These are phyloP conservation scores for Pao palembangensis DNA, from an alignment of 2,113 vertebrate genomes.

Conservation along the genomic window DNA sequence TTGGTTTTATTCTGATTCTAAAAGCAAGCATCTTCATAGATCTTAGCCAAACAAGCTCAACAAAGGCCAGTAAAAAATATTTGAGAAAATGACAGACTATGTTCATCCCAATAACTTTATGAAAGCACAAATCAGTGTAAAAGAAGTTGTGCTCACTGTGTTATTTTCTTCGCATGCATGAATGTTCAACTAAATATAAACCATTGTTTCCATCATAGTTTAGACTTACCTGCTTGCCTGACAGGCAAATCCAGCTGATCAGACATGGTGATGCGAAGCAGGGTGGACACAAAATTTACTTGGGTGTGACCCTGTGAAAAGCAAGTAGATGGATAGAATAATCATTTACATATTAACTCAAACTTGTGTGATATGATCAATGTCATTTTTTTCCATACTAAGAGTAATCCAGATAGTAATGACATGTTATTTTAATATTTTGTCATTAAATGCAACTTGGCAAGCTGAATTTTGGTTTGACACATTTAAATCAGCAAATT, in stretches of 20 bases:
- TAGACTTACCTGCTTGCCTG: slow-evolving; percentile 90
- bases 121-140: too few species aligned
- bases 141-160: too few species aligned
- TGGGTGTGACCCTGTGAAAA: slow-evolving; percentile 86
- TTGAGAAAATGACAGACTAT: too few species aligned
- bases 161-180: too few species aligned
- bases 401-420: too few species aligned
- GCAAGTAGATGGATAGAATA: slow-evolving; percentile 21
- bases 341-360: slow-evolving; percentile 2
- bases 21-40: too few species aligned
- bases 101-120: too few species aligned
- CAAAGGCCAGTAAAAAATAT: too few species aligned
- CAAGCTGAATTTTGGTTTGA: neutral
- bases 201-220: neutral
- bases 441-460: neutral
- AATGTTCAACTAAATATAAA: neutral
- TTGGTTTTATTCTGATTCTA: too few species aligned
- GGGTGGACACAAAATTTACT: slow-evolving; percentile 92
- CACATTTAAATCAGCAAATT: neutral
- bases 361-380: neutral
- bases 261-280: slow-evolving; percentile 97
- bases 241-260: slow-evolving; percentile 97
- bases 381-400: too few species aligned
- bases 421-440: too few species aligned
- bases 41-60: too few species aligned